These are phyloP conservation scores for Keiferia lycopersicella DNA, from an alignment of 2,888 invertebrate genomes.

Conservation along the genomic window DNA sequence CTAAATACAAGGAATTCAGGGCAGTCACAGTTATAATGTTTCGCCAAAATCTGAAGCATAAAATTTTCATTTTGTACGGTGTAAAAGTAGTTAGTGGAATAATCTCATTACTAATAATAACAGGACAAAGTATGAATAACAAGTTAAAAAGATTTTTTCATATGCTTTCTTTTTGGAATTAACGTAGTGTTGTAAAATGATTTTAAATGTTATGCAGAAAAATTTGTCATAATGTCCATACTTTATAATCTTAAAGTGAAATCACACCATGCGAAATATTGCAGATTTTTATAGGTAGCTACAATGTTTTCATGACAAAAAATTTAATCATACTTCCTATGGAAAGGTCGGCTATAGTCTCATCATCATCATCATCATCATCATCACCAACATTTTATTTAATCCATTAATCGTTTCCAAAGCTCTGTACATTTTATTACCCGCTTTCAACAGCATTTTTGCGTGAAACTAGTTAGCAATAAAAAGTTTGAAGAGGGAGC, in stretches of 20 bases:
- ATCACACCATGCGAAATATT: no score
- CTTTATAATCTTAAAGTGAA: no score
- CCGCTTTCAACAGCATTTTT: conserved; percentile 3
- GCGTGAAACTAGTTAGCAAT: conserved; percentile 11
- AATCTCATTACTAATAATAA: not conserved
- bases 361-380: no score
- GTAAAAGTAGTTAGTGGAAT: not conserved
- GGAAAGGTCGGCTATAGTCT: no score
- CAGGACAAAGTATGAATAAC: not conserved
- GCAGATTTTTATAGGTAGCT: no score
- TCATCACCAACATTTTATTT: not conserved
- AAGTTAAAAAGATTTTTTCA: not conserved
- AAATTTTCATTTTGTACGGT: not conserved
- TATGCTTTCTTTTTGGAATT: no score
- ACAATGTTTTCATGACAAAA: no score
- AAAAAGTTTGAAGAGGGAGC: conserved; percentile 25
- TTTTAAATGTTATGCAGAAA: no score
- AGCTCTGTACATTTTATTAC: not conserved
- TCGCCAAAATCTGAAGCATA: not conserved
- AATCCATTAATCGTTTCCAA: not conserved
- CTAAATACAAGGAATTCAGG: not conserved
- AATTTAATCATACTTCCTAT: no score
- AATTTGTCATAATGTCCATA: no score
- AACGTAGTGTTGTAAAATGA: no score
- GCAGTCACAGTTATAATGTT: not conserved